Base-by-base conservation (phyloP, 2,888 invertebrate genomes). In the Drosophila paramelanica region DNA sequence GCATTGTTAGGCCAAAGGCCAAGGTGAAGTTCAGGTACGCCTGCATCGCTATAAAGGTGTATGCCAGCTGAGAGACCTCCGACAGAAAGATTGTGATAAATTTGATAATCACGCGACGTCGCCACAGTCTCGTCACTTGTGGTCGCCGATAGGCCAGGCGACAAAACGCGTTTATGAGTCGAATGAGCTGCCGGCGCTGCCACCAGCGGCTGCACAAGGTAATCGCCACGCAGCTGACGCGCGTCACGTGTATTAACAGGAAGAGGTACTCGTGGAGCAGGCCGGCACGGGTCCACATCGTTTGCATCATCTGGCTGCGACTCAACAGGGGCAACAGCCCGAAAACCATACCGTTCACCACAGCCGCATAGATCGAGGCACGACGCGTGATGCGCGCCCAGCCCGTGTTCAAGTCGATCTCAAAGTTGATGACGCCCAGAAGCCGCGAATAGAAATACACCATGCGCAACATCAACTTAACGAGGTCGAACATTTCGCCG, bases 371-470 rank as follows among this genome's bases (percentile, higher is more conserved):
- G 17, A 83, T 59, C 2, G 81, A 73, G 0, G 69, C 31, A 4
- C 55, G 36, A 0, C 43, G 51, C 2, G 87, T 83, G 7, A 53
- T 31, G 0, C 14, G 42, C 0, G 70, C 67, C 0, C 6, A 27
- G 2, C 78, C 88, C 0, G 77, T 83, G 3, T 8, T 33, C 11
- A 49, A 20, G 8, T 83, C 60, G 11, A 83, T 70, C 20, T 80
- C 68, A n/a, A 89, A 83, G 51, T 89, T 83, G 2, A 80, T 1
- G 0, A 87, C 70, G 7, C 89, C 83, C 7, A 89, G 33, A 0
- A 61, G 1, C 0, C 78, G 68, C 3, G 68, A 66, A 6, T 80
- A 80, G 17, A 27, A 51, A 27, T 83, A 83, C 11, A 31, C 5
- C 0, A 68, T 6, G 42, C 84, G 72, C 10, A 83, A 27, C 3